Evolutionary conservation across 2,888 invertebrate genomes (phyloP).

Genomic region (Mamestra brassicae): DNA sequence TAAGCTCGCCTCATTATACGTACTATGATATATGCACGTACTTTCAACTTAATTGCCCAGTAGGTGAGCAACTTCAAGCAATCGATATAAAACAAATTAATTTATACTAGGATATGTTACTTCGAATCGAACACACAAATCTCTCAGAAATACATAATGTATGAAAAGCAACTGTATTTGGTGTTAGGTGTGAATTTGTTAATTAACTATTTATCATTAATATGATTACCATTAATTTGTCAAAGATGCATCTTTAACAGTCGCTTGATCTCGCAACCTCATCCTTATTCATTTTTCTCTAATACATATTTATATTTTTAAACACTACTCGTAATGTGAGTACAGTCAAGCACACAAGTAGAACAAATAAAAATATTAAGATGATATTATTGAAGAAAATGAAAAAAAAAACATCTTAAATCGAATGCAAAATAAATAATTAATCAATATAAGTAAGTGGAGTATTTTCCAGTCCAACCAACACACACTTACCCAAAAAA

Average conservation of each 20-base stretch:
- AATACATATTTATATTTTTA: constrained; percentile 54
- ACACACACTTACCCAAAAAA: not conserved
- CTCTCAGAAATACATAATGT: constrained; percentile 25
- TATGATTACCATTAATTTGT: constrained; percentile 46
- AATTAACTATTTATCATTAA: constrained; percentile 40
- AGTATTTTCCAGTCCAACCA: not conserved
- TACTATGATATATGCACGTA: not conserved
- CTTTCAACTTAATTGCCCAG: constrained; percentile 13
- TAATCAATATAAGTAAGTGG: not conserved
- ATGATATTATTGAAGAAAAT: too few relatives aligned
- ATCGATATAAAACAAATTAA: constrained; percentile 11
- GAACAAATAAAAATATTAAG: not conserved
- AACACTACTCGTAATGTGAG: constrained; percentile 4
- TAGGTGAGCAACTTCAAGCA: not conserved
- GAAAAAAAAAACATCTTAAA: constrained; percentile 22
- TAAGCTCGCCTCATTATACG: constrained; percentile 35
- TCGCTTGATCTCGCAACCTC: constrained; percentile 24
- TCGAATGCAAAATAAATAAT: constrained; percentile 21
- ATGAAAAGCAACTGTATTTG: constrained; percentile 28
- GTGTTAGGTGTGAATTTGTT: constrained; percentile 44
- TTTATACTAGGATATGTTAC: not conserved
- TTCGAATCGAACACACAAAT: constrained; percentile 14
- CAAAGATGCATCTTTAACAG: constrained; percentile 21
- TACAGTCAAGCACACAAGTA: constrained; percentile 30
- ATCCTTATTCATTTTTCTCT: constrained; percentile 52